These are phyloP conservation scores for Bombus fervidus DNA, from an alignment of 1,140 invertebrate genomes.

Conservation along the genomic window DNA sequence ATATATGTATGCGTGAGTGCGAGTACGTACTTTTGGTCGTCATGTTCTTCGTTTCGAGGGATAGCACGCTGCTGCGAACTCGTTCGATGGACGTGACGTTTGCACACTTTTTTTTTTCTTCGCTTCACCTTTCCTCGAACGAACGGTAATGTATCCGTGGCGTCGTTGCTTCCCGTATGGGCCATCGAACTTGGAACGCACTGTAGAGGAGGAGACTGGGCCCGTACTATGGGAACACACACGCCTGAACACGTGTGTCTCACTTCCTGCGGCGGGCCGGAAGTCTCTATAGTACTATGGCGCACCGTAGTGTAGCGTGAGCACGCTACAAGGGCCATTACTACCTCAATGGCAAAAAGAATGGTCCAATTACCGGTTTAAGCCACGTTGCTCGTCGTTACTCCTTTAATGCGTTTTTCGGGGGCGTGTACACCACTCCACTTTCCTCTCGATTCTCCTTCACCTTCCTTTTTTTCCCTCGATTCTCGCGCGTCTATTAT, in stretches of 20 bases:
- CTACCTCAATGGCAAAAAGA: slow-evolving; percentile 74
- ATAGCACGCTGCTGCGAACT: neutral
- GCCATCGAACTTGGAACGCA: slow-evolving; percentile 57
- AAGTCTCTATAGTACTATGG: slow-evolving; percentile 81
- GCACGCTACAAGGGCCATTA: slow-evolving; percentile 77
- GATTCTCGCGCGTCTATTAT: too few species aligned
- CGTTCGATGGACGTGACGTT: slow-evolving; percentile 37
- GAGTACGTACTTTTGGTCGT: neutral
- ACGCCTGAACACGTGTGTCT: slow-evolving; percentile 80
- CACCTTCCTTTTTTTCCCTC: too few species aligned
- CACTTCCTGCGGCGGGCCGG: slow-evolving; percentile 80
- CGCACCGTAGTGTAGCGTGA: slow-evolving; percentile 76
- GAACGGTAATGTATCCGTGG: slow-evolving; percentile 51
- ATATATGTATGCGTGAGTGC: neutral
- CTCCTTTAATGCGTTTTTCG: slow-evolving; percentile 48
- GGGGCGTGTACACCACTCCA: neutral
- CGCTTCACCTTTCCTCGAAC: slow-evolving; percentile 41
- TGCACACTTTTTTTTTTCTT: slow-evolving; percentile 38
- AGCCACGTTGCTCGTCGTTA: slow-evolving; percentile 55
- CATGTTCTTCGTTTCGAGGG: neutral
- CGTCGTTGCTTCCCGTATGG: slow-evolving; percentile 33
- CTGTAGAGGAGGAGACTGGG: slow-evolving; percentile 53
- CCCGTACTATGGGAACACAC: slow-evolving; percentile 74
- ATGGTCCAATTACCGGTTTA: slow-evolving; percentile 74
- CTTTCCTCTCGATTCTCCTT: neutral